phyloP scores from a whole-genome alignment of 2,797 vertebrate genomes.

The Urocyon cinereoargenteus region DNA sequence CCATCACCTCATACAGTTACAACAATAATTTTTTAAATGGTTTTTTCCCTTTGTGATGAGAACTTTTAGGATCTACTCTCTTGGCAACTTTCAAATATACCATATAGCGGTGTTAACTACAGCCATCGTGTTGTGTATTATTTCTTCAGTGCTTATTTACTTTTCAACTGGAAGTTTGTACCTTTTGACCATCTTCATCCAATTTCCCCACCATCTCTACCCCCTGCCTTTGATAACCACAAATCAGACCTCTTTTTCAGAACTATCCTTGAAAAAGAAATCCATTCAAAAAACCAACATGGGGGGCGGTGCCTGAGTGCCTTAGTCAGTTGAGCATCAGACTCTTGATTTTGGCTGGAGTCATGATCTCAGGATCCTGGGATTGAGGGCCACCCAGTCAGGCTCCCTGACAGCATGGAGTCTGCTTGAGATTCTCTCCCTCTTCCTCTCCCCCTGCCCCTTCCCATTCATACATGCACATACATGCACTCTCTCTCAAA shows the following conservation, averaged over 20 bases:
- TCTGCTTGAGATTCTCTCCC: background rate
- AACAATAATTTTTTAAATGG: background rate
- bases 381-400: accelerated
- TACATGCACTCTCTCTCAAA: background rate
- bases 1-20: background rate
- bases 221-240: background rate
- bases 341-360: background rate
- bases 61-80: background rate
- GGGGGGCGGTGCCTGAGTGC: background rate
- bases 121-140: background rate
- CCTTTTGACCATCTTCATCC: background rate
- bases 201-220: background rate
- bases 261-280: conserved; percentile 14
- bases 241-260: background rate
- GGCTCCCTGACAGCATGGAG: background rate
- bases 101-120: background rate
- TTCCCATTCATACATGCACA: accelerated
- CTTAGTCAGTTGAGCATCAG: background rate
- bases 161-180: background rate
- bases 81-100: background rate
- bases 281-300: background rate
- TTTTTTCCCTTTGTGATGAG: background rate
- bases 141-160: background rate
- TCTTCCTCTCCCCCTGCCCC: background rate
- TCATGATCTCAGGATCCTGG: background rate